Conservation (phyloP, 2,113 vertebrate species). For the Abramis brama region DNA sequence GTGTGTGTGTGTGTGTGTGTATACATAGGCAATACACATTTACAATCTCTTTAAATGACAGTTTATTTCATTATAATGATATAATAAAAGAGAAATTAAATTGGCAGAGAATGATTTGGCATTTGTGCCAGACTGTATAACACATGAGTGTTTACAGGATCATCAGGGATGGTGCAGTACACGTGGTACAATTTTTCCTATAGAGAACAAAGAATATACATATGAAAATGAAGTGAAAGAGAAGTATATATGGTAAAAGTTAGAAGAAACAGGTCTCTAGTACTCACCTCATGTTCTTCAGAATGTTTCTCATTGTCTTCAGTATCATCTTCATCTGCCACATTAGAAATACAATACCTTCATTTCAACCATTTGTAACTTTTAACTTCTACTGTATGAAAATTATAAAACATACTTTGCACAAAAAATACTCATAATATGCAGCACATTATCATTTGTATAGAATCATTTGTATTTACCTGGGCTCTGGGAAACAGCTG, state of each 20-base stretch:
- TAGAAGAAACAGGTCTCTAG: neutral
- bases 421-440: neutral
- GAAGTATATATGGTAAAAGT: neutral
- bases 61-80: neutral
- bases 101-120: slow-evolving; percentile 1
- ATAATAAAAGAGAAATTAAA: neutral
- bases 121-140: slow-evolving; percentile 22
- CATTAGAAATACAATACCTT: neutral
- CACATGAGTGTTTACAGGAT: neutral
- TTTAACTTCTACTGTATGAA: neutral
- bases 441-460: neutral
- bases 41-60: neutral
- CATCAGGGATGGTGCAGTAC: slow-evolving; percentile 43
- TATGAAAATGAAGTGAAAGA: neutral
- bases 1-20: too few relatives aligned
- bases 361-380: too few relatives aligned
- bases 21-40: too few relatives aligned
- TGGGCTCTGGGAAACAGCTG: neutral
- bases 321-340: slow-evolving; percentile 8
- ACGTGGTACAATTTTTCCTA: slow-evolving; percentile 26
- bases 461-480: neutral
- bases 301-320: neutral
- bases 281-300: slow-evolving; percentile 18
- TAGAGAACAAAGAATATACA: neutral
- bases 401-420: too few relatives aligned